A percentile compares a stretch with the other conserved stretches of the same genome.
phyloP scores from a whole-genome alignment of 2,797 vertebrate species.

The Coregonus suidteri region DNA sequence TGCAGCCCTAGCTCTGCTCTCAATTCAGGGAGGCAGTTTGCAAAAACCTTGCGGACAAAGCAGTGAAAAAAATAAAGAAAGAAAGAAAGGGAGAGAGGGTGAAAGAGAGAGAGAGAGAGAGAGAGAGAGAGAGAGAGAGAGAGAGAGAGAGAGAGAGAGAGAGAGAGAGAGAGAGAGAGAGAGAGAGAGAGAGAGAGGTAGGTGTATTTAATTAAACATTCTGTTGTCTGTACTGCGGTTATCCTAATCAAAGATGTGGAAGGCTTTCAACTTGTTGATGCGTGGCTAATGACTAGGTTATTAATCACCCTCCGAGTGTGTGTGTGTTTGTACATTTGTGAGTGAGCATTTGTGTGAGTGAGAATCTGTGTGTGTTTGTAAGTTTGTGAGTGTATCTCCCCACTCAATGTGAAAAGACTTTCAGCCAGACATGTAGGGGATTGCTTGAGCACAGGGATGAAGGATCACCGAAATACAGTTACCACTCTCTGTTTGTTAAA shows the following conservation, averaged over 20 bases:
- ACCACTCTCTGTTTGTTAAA: slow-evolving; percentile 29
- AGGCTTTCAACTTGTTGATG: slow-evolving; percentile 22
- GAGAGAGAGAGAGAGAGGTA: no score
- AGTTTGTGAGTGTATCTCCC: neutral
- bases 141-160: neutral
- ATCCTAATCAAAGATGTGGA: slow-evolving; percentile 44
- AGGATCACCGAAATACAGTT: slow-evolving; percentile 1
- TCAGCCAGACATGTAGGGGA: neutral
- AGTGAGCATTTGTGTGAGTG: no score
- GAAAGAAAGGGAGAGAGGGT: neutral
- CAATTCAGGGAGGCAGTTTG: slow-evolving; percentile 45
- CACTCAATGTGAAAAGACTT: slow-evolving; percentile 13
- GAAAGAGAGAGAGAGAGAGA: neutral
- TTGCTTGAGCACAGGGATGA: neutral
- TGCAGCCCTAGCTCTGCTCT: no score
- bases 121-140: neutral
- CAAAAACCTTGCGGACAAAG: slow-evolving; percentile 35
- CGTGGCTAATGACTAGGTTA: no score
- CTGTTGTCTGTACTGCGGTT: slow-evolving; percentile 22
- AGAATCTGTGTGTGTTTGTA: slow-evolving; percentile 15
- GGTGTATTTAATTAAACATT: slow-evolving; percentile 21
- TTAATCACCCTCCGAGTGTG: slow-evolving; percentile 43
- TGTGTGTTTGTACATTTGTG: neutral
- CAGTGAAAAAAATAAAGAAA: neutral
- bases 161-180: neutral